Evolutionary conservation across 2,113 vertebrate genomes (phyloP).

Genomic region (Pseudopodoces humilis): DNA sequence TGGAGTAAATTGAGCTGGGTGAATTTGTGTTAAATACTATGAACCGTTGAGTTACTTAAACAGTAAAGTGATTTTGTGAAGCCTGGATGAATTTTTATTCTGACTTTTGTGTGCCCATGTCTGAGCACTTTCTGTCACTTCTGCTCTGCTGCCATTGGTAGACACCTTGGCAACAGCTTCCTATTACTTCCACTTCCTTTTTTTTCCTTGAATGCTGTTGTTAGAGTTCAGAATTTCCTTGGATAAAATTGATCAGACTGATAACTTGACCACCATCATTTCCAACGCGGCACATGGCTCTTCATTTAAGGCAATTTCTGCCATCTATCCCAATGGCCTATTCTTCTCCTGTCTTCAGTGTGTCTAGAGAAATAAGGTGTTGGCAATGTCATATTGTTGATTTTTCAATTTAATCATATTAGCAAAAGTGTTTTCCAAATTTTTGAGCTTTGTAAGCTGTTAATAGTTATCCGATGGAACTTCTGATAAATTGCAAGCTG

Average conservation of each 20-base stretch:
- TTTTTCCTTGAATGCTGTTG: not conserved
- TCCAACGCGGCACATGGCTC: not conserved
- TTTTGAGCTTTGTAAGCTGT: not conserved
- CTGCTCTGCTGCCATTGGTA: not conserved
- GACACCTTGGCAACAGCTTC: not conserved
- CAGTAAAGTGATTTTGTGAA: not conserved
- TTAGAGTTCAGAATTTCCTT: not conserved
- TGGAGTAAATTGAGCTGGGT: not conserved
- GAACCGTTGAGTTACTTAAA: not conserved
- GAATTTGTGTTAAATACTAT: not conserved
- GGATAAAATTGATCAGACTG: not conserved
- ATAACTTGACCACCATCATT: accelerated
- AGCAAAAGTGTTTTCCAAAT: not conserved
- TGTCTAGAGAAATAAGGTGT: not conserved
- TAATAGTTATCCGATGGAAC: not conserved
- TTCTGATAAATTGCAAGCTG: not conserved
- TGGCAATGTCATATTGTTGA: not conserved
- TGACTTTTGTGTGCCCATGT: accelerated
- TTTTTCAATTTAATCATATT: not conserved
- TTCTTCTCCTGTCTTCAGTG: not conserved
- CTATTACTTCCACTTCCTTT: not conserved
- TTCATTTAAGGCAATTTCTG: not conserved
- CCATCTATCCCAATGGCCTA: accelerated
- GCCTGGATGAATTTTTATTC: not conserved
- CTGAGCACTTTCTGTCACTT: not conserved